Evolutionary conservation across 1,140 invertebrate species (phyloP), one percentile per base, ranked within the genome.

Genomic region (Pseudomyrmex cubaensis): DNA sequence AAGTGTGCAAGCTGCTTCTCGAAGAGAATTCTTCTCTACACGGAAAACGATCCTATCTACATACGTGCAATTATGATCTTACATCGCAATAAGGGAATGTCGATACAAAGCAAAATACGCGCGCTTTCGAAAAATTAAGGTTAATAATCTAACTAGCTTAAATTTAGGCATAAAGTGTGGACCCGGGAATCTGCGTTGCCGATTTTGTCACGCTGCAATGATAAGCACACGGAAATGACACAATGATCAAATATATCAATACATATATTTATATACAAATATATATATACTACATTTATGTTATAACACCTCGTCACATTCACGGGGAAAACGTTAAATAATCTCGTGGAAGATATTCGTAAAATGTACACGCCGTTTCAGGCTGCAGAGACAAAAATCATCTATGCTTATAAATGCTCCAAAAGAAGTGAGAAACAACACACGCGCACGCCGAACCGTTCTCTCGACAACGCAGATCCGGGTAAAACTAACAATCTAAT

Each of bases 401-500:
- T 72, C 57, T 20, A 61, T 74, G 46, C 20, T 59, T 20, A 20
- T 46, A 20, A 74, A 75, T 46, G 15, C 7, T 1, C 17, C 44
- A 46, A 15, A 17, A 17, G n/a, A 35, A 78, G 46, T 25, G 46
- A 15, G 54, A 22, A 50, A 59, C 22, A 54, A 35, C 35, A 35
- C 35, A 7, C 35, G 35, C 35, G 5, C 35, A 7, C 35, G 35
- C 7, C 35, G 35, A 17, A 72, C 12, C 17, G 20, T 50, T 4
- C 50, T 44, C 20, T 54, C 17, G 20, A 69, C 56, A 52, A 25
- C n/a, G 62, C 50, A 35, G 52, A 70, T 70, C 70, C 90, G 89
- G 84, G 83, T 86, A 83, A 83, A 78, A 92, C 92, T 93, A 91
- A 93, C 86, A 62, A 90, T 87, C 91, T 93, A 93, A 75, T 93